These are phyloP conservation scores for Zhengitettix transpicula DNA, from an alignment of 2,888 invertebrate species.

Conservation along the genomic window DNA sequence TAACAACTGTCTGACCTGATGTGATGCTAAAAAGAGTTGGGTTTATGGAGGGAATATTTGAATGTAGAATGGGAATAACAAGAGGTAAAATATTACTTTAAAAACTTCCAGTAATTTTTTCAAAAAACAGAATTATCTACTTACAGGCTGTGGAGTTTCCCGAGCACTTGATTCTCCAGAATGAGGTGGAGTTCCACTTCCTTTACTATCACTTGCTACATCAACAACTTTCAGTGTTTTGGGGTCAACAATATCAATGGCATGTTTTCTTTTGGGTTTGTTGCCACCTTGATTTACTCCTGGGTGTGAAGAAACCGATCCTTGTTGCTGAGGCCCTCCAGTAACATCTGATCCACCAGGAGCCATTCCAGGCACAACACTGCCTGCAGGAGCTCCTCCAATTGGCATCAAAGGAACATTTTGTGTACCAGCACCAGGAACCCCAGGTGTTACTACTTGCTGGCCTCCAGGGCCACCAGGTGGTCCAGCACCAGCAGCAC, in stretches of 20 bases:
- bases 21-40: too few species aligned
- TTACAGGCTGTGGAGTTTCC: slow-evolving; percentile 14
- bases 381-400: too few species aligned
- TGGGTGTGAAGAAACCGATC: not conserved
- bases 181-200: slow-evolving; percentile 7
- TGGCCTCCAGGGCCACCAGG: not conserved
- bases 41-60: too few species aligned
- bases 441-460: not conserved
- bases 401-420: too few species aligned
- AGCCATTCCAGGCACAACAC: not conserved
- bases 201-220: slow-evolving; percentile 5
- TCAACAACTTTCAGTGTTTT: slow-evolving; percentile 10
- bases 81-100: too few species aligned
- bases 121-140: not conserved
- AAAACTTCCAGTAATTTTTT: not conserved
- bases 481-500: not conserved
- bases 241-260: slow-evolving; percentile 12
- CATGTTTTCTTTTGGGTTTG: slow-evolving; percentile 9
- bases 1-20: too few species aligned
- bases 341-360: not conserved
- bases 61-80: too few species aligned
- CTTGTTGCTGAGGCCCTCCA: not conserved
- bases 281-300: not conserved
- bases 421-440: not conserved
- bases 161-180: slow-evolving; percentile 14